Evolutionary conservation across 2,888 invertebrate species (phyloP).

Genomic region (Cheilosia pagana): DNA sequence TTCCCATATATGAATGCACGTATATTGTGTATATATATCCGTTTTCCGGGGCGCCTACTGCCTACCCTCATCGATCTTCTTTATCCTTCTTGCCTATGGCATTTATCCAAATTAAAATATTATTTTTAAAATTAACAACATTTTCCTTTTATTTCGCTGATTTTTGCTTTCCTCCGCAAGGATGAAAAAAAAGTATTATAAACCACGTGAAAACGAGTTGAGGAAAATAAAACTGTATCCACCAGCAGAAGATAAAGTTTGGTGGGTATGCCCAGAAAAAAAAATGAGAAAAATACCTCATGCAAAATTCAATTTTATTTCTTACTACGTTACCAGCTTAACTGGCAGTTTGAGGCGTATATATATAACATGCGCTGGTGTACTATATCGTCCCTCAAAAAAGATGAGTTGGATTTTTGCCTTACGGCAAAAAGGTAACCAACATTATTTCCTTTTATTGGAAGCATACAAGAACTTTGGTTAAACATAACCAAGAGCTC

Average conservation of each 20-base stretch:
- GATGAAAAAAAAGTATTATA: background rate
- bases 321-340: slow-evolving; percentile 41
- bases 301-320: slow-evolving; percentile 64
- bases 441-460: slow-evolving; percentile 61
- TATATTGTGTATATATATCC: no score
- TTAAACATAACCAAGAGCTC: slow-evolving; percentile 45
- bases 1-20: no score
- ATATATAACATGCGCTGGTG: background rate
- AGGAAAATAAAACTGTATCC: slow-evolving; percentile 16
- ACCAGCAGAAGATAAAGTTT: slow-evolving; percentile 41
- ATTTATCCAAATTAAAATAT: slow-evolving; percentile 55
- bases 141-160: slow-evolving; percentile 48
- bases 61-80: slow-evolving; percentile 14
- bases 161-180: background rate
- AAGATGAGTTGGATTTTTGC: slow-evolving; percentile 49
- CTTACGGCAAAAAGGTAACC: slow-evolving; percentile 59
- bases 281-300: slow-evolving; percentile 51
- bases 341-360: slow-evolving; percentile 27
- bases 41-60: no score
- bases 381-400: slow-evolving; percentile 21
- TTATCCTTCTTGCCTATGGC: slow-evolving; percentile 24
- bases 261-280: slow-evolving; percentile 5
- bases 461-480: slow-evolving; percentile 54
- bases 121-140: slow-evolving; percentile 56
- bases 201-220: slow-evolving; percentile 18